A percentile compares a stretch with the other conserved stretches of the same genome.
Evolutionary conservation across 1,140 invertebrate species (phyloP).

Genomic region (Lysiphlebus fabarum): DNA sequence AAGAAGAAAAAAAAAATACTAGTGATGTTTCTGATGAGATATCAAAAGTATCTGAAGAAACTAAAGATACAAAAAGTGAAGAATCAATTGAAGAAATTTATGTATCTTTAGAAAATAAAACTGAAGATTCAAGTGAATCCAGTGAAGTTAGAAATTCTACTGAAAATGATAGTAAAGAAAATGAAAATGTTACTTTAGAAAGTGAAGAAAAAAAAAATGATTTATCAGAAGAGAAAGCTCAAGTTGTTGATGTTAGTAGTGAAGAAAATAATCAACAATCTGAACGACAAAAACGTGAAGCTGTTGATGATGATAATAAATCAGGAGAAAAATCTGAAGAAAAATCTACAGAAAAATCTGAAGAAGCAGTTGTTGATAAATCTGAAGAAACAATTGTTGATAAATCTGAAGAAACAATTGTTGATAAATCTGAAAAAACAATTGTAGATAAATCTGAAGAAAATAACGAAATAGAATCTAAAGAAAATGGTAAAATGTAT

Average conservation of each 20-base stretch:
- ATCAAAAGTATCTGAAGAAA: conserved; percentile 19
- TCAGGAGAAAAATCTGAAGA: too few species aligned
- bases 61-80: conserved; percentile 21
- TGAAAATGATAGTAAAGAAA: conserved; percentile 13
- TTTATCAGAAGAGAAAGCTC: neutral
- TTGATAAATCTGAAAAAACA: too few species aligned
- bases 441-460: too few species aligned
- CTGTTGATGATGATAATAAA: neutral
- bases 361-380: too few species aligned
- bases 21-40: conserved; percentile 19
- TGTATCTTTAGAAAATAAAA: neutral
- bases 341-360: too few species aligned
- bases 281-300: neutral
- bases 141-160: neutral
- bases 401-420: too few species aligned
- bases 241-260: neutral
- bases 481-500: neutral
- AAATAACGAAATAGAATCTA: too few species aligned
- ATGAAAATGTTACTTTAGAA: conserved; percentile 16
- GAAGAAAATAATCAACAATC: neutral
- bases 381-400: too few species aligned
- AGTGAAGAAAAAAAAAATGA: conserved; percentile 1
- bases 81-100: conserved; percentile 20
- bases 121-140: neutral
- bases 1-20: neutral